Percentiles rank a stretch among this genome's conserved stretches.
These are phyloP conservation scores for Diprion similis DNA, from an alignment of 1,140 invertebrate genomes.

Conservation along the genomic window DNA sequence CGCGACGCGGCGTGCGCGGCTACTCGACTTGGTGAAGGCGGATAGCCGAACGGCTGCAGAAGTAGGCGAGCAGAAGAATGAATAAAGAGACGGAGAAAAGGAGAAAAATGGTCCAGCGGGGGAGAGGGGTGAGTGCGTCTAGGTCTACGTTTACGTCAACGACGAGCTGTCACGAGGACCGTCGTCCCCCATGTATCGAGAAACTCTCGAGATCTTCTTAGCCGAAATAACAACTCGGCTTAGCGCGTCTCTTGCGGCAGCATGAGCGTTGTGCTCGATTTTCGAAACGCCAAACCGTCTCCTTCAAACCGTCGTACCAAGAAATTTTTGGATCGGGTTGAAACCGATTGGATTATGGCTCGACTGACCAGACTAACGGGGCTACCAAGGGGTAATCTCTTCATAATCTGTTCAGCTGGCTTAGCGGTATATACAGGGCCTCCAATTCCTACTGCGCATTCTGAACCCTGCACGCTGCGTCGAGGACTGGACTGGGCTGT, in stretches of 20 bases:
- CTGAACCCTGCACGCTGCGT: too few relatives aligned
- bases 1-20: too few relatives aligned
- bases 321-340: not conserved
- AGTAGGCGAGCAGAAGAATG: not conserved
- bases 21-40: too few relatives aligned
- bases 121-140: too few relatives aligned
- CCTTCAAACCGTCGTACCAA: not conserved
- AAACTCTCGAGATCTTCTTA: not conserved
- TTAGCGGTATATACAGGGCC: not conserved
- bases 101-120: not conserved
- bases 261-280: not conserved
- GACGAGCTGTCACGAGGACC: not conserved
- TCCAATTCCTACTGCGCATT: too few relatives aligned
- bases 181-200: not conserved
- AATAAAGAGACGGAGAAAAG: not conserved
- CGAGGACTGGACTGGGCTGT: too few relatives aligned
- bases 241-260: not conserved
- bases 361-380: conserved; percentile 3
- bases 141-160: not conserved
- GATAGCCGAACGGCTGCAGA: too few relatives aligned
- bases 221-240: not conserved
- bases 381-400: not conserved
- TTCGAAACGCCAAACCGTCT: not conserved
- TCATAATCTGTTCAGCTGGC: not conserved
- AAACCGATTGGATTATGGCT: not conserved